Conservation (phyloP, 2,888 invertebrate genomes). For the Trilocha varians region DNA sequence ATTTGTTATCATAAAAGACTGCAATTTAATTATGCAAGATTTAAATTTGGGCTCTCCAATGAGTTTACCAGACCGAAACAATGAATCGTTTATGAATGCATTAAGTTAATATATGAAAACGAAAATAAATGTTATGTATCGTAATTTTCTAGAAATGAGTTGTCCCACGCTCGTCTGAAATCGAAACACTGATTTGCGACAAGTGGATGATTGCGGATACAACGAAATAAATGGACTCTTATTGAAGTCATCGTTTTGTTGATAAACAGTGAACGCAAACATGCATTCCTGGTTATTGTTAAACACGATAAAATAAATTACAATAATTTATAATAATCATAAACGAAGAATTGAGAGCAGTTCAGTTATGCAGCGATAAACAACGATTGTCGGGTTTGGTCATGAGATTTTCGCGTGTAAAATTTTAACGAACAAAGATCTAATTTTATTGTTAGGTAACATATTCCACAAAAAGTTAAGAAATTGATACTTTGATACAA, state of each 20-base stretch:
- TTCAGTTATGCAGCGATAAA: no score
- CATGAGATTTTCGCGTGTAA: not conserved
- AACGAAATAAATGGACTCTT: not conserved
- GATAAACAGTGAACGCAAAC: conserved; percentile 47
- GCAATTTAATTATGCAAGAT: not conserved
- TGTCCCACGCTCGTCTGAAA: not conserved
- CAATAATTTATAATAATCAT: not conserved
- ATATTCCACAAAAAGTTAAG: conserved; percentile 17
- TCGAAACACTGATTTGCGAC: not conserved
- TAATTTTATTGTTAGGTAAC: conserved; percentile 1
- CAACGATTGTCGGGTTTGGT: not conserved
- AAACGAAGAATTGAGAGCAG: no score
- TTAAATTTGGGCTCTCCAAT: not conserved
- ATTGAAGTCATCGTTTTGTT: conserved; percentile 27
- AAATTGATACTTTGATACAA: conserved; percentile 14
- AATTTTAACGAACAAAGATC: not conserved
- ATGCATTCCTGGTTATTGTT: conserved; percentile 35
- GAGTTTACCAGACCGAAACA: not conserved
- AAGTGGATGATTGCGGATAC: not conserved
- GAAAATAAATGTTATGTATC: no score
- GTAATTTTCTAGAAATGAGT: no score
- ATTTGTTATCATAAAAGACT: not conserved
- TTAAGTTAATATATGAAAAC: no score
- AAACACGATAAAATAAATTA: conserved; percentile 7
- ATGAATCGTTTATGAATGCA: not conserved